Base-by-base conservation (phyloP, 2,797 vertebrate species). In the Ciconia nigra region DNA sequence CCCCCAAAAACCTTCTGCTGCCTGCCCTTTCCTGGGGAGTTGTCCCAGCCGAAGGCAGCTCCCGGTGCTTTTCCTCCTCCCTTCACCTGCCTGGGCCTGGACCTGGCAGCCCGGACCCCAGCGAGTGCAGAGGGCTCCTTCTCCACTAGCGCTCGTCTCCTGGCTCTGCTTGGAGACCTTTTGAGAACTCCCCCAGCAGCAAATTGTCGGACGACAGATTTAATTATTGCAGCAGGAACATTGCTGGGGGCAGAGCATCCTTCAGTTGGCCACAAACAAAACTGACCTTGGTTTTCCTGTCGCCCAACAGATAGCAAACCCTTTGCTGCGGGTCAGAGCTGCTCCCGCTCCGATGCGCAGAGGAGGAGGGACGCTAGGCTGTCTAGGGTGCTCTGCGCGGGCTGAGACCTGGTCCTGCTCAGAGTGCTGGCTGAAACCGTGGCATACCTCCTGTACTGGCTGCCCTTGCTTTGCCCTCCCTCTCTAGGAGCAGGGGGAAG, bases 231-330 rank as follows among this genome's bases (percentile, higher is more conserved):
- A 96, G 71, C 74, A 87, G 69, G 77, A 93, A 81, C 1, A 1
- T 92, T 89, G 87, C 95, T 91, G 87, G 84, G 87, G 92, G 95
- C 95, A 91, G 47, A 86, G 74, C 69, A 62, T 86, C 67, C 33
- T 80, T 74, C 74, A 70, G 44, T 65, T 94, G 94, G 78, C 94
- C 92, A 92, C 94, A 93, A 91, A 94, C 82, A 94, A 80, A 94
- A 54, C 94, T 92, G 95, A 96, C 96, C 96, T 96, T 96, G 92
- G 59, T 94, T 96, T 96, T 93, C 41, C 71, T 93, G 78, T 89
- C 11, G 13, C 59, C 73, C 74, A 72, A 3, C 52, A 59, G 52
- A 55, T 49, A 33, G 42, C 57, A 57, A 91, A 49, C 57, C 21
- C 33, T 85, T 90, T 2, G 1, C 78, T 87, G 59, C 6, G 0